These are phyloP conservation scores for Panzeria rudis DNA, from an alignment of 2,888 invertebrate species.

Conservation along the genomic window DNA sequence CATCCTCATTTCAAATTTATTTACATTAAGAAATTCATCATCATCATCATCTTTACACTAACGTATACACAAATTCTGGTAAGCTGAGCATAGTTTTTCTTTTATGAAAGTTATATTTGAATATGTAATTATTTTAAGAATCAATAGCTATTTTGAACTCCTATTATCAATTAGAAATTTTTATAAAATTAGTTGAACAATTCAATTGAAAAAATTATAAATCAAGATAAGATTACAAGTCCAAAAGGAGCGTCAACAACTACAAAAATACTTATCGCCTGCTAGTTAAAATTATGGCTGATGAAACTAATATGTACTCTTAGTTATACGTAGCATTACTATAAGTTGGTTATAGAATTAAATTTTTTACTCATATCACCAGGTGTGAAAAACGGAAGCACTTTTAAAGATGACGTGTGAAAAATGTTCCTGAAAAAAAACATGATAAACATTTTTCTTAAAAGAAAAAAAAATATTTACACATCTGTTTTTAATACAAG, in stretches of 20 bases:
- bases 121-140: background rate
- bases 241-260: background rate
- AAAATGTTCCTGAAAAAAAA: too few species aligned
- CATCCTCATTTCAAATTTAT: background rate
- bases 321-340: background rate
- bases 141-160: background rate
- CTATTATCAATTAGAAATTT: background rate
- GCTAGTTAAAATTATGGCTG: background rate
- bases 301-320: background rate
- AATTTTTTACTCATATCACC: background rate
- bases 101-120: background rate
- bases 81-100: background rate
- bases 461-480: too few species aligned
- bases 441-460: too few species aligned
- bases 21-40: conserved; percentile 1
- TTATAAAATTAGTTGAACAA: background rate
- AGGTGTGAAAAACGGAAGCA: too few species aligned
- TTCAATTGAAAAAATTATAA: conserved; percentile 1
- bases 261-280: background rate
- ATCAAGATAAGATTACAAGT: conserved; percentile 15
- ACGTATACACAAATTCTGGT: background rate
- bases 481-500: too few species aligned
- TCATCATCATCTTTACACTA: background rate
- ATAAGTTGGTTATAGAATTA: background rate
- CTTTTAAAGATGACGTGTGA: background rate